Conservation (phyloP, 2,888 invertebrate species). For the Chorisops tibialis region DNA sequence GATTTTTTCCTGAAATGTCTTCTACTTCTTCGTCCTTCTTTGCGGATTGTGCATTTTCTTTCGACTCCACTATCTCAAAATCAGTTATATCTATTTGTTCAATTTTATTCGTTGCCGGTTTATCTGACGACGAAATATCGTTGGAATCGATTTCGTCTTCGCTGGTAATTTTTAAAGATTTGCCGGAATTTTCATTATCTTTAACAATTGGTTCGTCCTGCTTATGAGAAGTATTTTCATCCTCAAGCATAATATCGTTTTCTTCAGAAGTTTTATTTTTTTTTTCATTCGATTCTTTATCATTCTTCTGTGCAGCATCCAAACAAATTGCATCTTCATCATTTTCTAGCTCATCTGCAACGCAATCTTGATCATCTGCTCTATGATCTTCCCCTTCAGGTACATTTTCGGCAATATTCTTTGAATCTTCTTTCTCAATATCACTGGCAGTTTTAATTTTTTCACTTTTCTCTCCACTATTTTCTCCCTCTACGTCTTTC, state of each 20-base stretch:
- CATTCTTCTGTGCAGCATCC: background rate
- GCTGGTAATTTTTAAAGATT: too few relatives aligned
- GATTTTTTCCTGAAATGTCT: background rate
- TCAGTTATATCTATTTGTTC: too few relatives aligned
- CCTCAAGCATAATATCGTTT: background rate
- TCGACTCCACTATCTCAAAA: too few relatives aligned
- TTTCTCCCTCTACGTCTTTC: background rate
- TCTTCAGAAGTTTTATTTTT: background rate
- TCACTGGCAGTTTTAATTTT: background rate
- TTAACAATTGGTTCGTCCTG: background rate
- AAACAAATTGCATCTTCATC: background rate
- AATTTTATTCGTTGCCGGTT: too few relatives aligned
- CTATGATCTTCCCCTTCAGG: background rate
- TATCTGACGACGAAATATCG: background rate
- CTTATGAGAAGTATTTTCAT: background rate
- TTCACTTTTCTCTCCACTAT: background rate
- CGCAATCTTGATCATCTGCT: background rate
- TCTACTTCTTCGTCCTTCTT: background rate
- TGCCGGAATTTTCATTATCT: background rate
- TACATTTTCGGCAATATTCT: background rate
- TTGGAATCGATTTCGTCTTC: background rate
- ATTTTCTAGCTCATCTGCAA: background rate
- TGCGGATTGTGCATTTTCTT: too few relatives aligned
- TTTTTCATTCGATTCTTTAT: background rate
- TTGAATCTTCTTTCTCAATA: background rate